phyloP scores from a whole-genome alignment of 2,113 vertebrate genomes.

The Strix aluco region DNA sequence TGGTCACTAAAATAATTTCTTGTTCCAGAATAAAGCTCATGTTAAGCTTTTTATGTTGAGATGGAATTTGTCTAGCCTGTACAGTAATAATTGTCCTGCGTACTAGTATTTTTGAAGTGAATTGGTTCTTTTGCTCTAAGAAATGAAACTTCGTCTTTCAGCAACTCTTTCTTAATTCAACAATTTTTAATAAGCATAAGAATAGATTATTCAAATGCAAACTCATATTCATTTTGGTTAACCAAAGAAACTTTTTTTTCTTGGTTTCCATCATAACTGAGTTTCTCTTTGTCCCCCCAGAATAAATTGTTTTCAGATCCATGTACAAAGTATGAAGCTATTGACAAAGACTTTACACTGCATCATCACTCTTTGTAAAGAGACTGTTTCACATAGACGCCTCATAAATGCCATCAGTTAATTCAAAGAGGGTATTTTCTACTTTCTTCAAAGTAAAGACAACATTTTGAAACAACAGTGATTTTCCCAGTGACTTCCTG shows the following conservation, averaged over 20 bases:
- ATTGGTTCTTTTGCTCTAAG: not conserved
- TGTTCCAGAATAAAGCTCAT: conserved; percentile 9
- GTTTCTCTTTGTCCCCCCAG: not conserved
- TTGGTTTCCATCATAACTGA: not conserved
- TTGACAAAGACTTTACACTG: not conserved
- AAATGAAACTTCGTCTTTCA: not conserved
- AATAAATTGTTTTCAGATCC: not conserved
- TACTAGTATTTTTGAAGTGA: not conserved
- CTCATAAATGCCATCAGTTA: not conserved
- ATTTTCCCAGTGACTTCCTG: not conserved
- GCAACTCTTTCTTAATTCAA: not conserved
- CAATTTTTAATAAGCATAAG: not conserved
- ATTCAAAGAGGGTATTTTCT: not conserved
- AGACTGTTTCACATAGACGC: not conserved
- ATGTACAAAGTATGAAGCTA: not conserved
- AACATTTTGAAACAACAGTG: not conserved
- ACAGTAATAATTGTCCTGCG: not conserved
- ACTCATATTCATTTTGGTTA: not conserved
- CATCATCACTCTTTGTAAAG: not conserved
- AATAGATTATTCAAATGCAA: not conserved
- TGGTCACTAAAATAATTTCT: conserved; percentile 34
- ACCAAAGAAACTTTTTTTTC: not conserved
- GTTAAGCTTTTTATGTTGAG: conserved; percentile 1
- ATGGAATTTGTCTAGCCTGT: not conserved
- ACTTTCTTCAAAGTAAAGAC: not conserved